Conservation (phyloP, 2,888 invertebrate genomes). For the Drosophila mimica region DNA sequence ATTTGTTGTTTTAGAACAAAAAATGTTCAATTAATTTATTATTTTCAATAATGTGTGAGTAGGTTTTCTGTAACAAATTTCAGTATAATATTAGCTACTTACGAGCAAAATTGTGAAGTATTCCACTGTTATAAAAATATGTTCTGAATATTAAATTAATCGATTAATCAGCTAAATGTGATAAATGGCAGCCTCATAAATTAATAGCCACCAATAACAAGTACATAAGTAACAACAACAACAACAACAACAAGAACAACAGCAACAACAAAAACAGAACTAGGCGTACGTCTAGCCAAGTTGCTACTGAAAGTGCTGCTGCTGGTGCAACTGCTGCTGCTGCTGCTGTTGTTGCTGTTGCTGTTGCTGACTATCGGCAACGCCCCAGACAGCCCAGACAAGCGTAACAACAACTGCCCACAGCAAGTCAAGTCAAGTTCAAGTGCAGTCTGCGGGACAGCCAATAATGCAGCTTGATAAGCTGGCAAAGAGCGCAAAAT, state of each 20-base stretch:
- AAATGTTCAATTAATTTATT: neutral
- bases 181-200: constrained; percentile 83
- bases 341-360: constrained; percentile 45
- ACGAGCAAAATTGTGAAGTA: neutral
- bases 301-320: constrained; percentile 40
- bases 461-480: constrained; percentile 74
- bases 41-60: neutral
- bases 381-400: constrained; percentile 76
- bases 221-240: constrained; percentile 56
- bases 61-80: neutral
- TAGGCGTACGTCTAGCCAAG: constrained; percentile 53
- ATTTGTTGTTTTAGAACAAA: constrained; percentile 9
- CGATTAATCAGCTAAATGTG: constrained; percentile 81
- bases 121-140: constrained; percentile 11
- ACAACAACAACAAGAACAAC: constrained; percentile 40
- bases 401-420: constrained; percentile 82
- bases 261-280: constrained; percentile 46
- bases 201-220: constrained; percentile 78
- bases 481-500: constrained; percentile 65
- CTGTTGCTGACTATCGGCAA: constrained; percentile 71
- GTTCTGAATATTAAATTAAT: constrained; percentile 55
- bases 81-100: neutral
- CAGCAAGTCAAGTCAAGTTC: constrained; percentile 80
- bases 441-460: constrained; percentile 70
- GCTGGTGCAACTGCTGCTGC: constrained; percentile 19